Evolutionary conservation across 2,888 invertebrate genomes (phyloP), one percentile per base, ranked within the genome.

Genomic region (Ophonus ardosiacus): DNA sequence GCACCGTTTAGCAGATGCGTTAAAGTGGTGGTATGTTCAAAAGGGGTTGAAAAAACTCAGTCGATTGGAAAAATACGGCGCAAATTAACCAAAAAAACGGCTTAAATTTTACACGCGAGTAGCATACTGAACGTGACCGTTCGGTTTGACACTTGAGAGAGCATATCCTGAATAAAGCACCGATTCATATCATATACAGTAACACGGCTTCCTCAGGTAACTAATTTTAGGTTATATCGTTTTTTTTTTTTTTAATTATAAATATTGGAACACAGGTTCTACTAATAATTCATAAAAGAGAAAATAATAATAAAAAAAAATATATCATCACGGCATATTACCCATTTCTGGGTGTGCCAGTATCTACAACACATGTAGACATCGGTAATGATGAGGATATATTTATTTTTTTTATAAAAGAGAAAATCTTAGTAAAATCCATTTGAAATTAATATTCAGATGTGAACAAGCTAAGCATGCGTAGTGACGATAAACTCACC

Each of bases 11-110:
- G 68, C 68, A 68, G 68, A 68, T 68, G 68, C 31, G 68, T 68
- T 68, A 38, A 38, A 38, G 68, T 68, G 68, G 68, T 68, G 68
- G 68, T 68, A 38, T 38, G 68, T 38, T 68, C 68, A 68, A 68
- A 68, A 68, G 68, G 68, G 68, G 68, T 68, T 68, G 68, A 68
- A 68, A 68, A 68, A 68, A 68, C 6, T 13, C 68, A 68, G n/a
- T 38, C 68, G 68, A 68, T 68, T 7, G 68, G 68, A 68, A 68
- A 38, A 68, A 68, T 68, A 68, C 68, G 68, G 38, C 38, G 68
- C 68, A 68, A 68, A 68, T 68, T 68, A 68, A 68, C 68, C 68
- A 68, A 68, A 68, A 63, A 68, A 68, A 68, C 68, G 68, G 68
- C 68, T 68, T 68, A 68, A 68, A 68, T 68, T 68, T 68, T 68